Evolutionary conservation across 2,113 vertebrate species (phyloP).

Genomic region (Cyrtonyx montezumae): DNA sequence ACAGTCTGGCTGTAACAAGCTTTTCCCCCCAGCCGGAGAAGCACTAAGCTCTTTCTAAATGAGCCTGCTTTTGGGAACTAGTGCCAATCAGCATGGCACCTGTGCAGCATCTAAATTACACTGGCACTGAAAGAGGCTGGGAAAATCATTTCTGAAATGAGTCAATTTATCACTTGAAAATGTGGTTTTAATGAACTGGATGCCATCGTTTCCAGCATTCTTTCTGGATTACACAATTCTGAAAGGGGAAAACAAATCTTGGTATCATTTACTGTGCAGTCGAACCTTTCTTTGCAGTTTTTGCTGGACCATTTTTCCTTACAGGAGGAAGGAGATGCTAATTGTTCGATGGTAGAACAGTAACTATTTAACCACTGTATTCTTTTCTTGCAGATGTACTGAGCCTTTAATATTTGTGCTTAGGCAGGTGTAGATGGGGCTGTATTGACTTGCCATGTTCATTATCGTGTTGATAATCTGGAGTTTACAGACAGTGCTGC

Average conservation of each 20-base stretch:
- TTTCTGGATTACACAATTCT: neutral
- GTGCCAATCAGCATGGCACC: neutral
- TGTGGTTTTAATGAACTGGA: constrained; percentile 54
- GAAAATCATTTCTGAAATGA: constrained; percentile 13
- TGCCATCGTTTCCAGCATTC: constrained; percentile 29
- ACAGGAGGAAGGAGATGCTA: neutral
- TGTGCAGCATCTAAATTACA: neutral
- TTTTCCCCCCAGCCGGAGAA: neutral
- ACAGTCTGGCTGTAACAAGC: neutral
- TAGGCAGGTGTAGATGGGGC: neutral
- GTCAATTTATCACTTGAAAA: constrained; percentile 56
- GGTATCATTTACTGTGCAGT: neutral
- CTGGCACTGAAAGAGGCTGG: neutral
- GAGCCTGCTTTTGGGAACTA: neutral
- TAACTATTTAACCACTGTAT: neutral
- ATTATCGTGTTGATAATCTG: neutral
- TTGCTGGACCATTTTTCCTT: neutral
- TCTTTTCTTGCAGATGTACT: neutral
- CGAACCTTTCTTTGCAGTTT: neutral
- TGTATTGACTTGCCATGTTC: neutral
- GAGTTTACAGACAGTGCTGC: neutral
- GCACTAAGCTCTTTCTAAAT: neutral
- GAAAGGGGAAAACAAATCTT: constrained; percentile 21
- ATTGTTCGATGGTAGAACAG: neutral
- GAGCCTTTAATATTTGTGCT: neutral